A percentile compares a stretch with the other conserved stretches of the same genome.
Conservation (phyloP, 2,113 vertebrate species). For the Emydura subglobosa region DNA sequence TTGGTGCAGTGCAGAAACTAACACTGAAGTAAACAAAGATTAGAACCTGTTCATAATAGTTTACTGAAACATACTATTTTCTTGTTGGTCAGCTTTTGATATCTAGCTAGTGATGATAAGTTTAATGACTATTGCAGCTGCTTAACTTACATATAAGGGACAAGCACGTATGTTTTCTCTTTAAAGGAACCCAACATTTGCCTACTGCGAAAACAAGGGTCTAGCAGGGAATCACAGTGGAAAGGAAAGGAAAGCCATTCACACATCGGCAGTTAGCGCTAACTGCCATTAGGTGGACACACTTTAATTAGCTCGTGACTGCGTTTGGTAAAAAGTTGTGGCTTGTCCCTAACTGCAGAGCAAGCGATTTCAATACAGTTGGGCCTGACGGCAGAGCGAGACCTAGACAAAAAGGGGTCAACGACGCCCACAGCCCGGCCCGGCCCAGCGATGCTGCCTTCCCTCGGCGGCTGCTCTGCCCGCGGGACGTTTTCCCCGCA, state of each 20-base stretch:
- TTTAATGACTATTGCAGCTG: fast-evolving
- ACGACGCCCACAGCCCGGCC: not conserved
- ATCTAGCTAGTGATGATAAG: not conserved
- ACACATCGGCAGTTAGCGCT: fast-evolving
- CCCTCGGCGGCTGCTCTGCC: fast-evolving
- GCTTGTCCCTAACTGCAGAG: not conserved
- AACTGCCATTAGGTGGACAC: fast-evolving
- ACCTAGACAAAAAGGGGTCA: not conserved
- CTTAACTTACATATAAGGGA: not conserved
- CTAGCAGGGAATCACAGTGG: not conserved
- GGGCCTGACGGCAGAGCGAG: fast-evolving
- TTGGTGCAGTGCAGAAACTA: not conserved
- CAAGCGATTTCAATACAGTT: fast-evolving
- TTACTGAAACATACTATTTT: fast-evolving
- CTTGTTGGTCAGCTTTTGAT: not conserved
- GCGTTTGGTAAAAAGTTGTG: fast-evolving
- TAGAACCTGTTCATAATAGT: too few species aligned
- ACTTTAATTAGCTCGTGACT: fast-evolving
- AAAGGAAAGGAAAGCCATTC: not conserved
- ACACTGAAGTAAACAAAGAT: not conserved
- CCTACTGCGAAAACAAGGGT: fast-evolving
- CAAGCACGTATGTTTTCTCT: not conserved
- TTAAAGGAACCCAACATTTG: fast-evolving
- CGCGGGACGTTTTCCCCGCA: not conserved
- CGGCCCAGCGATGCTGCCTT: not conserved